Evolutionary conservation across 2,888 invertebrate species (phyloP), one percentile per base, ranked within the genome.

Genomic region (Trissoscelio sp.): DNA sequence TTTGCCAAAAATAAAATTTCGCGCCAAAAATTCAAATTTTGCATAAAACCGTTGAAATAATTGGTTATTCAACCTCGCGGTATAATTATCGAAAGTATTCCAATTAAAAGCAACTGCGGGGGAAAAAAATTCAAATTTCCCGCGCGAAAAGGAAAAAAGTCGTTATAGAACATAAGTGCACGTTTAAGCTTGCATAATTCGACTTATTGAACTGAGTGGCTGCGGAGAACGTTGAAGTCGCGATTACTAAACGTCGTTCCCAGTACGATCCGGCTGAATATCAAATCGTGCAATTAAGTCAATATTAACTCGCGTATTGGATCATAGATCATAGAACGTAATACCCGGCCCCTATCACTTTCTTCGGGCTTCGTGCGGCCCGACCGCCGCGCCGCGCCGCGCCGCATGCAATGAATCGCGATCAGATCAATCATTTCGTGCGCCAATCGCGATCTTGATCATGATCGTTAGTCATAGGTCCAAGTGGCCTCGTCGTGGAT

Each of bases 221-320:
- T 22, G 42, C 28, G 24, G 75, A 39, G 58, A 75, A 67, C 12
- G 51, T 42, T 51, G 34, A 9, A 22, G 39, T 24, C 53, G 62
- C 46, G 67, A 60, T 77, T 69, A 53, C 69, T 51, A 70, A 51
- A 69, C 69, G 44, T 62, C 34, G 60, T 60, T 62, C 69, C 37
- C 60, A 58, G 67, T 67, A 53, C 44, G 69, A 60, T 53, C 67
- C 51, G 44, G 34, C 67, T 42, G 69, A 75, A 58, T 75, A 75
- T 75, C 69, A 69, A 64, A 70, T 78, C 78, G 70, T 78, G 78
- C 70, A 78, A 78, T 78, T 78, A 62, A 78, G 64, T 70, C 70
- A 64, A 70, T 78, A 70, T 78, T 70, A 70, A 78, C 44, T 60
- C 79, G 72, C 18, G 9, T 72, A 78, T 78, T 78, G 64, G 78